phyloP scores from a whole-genome alignment of 2,888 invertebrate genomes.

The Sipha maydis region DNA sequence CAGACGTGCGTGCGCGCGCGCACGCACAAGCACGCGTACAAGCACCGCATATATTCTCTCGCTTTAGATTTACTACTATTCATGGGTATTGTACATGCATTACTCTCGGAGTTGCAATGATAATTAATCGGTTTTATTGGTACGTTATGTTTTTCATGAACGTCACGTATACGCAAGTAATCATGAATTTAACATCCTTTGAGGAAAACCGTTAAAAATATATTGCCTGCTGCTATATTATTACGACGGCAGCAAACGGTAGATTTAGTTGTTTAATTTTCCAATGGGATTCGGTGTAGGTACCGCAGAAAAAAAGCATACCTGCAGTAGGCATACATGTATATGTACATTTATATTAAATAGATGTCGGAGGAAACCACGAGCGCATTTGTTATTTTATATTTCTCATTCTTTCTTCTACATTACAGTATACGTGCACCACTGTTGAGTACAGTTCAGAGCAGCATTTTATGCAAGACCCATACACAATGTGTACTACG shows the following conservation, averaged over 20 bases:
- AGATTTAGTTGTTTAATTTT: background rate
- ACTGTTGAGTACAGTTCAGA: background rate
- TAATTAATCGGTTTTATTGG: constrained; percentile 6
- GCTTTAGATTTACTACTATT: constrained; percentile 9
- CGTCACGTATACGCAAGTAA: background rate
- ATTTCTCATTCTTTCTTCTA: background rate
- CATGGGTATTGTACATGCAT: background rate
- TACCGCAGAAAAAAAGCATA: too few relatives aligned
- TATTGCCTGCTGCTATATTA: background rate
- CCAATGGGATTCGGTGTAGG: background rate
- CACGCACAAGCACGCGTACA: background rate
- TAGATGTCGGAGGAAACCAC: too few relatives aligned
- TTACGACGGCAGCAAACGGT: background rate
- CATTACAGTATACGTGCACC: background rate
- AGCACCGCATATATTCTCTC: background rate
- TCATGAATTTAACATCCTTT: background rate
- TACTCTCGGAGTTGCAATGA: background rate
- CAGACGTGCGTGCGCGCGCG: too few relatives aligned
- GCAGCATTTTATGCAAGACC: background rate
- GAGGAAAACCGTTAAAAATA: background rate
- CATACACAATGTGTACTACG: too few relatives aligned
- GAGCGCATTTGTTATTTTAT: background rate
- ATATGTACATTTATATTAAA: too few relatives aligned
- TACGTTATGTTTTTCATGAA: background rate
- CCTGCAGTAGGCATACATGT: background rate